Evolutionary conservation across 2,797 vertebrate genomes (phyloP).

Genomic region (Anisognathus igniventris): DNA sequence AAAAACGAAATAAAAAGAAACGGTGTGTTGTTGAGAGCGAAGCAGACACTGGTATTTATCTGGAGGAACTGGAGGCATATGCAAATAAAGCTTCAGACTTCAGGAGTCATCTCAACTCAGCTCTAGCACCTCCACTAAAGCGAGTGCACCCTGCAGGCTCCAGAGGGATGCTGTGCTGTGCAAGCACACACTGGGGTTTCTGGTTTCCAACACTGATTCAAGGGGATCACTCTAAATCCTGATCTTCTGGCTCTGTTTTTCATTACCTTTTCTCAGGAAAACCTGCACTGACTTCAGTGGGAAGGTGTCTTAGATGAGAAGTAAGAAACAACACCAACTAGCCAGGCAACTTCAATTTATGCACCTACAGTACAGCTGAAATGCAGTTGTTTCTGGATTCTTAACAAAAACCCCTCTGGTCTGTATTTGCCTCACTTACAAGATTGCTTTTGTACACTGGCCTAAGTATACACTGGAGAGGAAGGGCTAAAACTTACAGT

Average conservation of each 20-base stretch:
- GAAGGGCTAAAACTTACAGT: not conserved
- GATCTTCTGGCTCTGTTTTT: not conserved
- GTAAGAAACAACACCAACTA: not conserved
- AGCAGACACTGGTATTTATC: not conserved
- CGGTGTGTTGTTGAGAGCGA: not conserved
- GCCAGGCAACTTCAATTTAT: not conserved
- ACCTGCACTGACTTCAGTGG: not conserved
- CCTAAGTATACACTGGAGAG: not conserved
- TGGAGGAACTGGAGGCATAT: not conserved
- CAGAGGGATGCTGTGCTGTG: not conserved
- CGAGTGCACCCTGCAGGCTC: rapidly evolving
- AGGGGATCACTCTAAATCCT: not conserved
- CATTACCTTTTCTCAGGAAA: not conserved
- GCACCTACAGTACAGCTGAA: not conserved
- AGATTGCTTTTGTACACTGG: not conserved
- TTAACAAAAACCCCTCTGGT: not conserved
- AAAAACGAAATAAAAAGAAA: constrained; percentile 25
- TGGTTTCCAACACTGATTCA: not conserved
- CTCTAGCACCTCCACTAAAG: not conserved
- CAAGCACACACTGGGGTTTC: not conserved
- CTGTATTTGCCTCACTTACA: not conserved
- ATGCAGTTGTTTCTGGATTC: not conserved
- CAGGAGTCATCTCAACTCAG: not conserved
- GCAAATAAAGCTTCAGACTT: not conserved
- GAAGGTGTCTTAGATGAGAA: not conserved